Base-by-base conservation (phyloP, 2,888 invertebrate genomes). In the Coecobrya sp. region DNA sequence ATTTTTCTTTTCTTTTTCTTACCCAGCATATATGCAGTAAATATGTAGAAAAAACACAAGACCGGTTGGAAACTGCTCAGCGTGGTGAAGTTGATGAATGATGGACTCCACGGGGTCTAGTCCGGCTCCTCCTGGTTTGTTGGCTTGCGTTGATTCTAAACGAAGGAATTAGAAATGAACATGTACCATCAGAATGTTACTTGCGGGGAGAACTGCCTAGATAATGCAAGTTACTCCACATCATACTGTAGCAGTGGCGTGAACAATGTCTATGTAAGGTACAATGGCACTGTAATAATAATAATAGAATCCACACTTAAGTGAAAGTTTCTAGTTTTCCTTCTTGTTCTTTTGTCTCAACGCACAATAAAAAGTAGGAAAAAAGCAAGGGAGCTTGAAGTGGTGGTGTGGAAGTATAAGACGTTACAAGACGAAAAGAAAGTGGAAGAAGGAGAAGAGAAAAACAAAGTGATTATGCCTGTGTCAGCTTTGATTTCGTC, bases 71-170 rank as follows among this genome's bases (percentile, higher is more conserved):
- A 55, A 84, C 59, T 55, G 90, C 86, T 42, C 86, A 79, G 91
- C 85, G 79, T 65, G 91, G 86, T 91, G 91, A 91, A 86, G 91
- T 91, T 91, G 91, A 91, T 91, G 91, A 91, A 91, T 91, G 91
- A 91, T 91, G 82, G 86, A 91, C 91, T 91, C 91, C 68, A 62
- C 76, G 62, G 86, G 91, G 86, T 70, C 82, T 52, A 65, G 52
- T 49, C 82, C 42, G n/a, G n/a, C 59, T 30, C 70, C 81, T 79
- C 65, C 65, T 16, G 79, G 65, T 68, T 85, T 62, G 79, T 84
- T 84, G 59, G 84, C 36, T n/a, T 84, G 52, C 19, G 25, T 62
- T 36, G 59, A 36, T 22, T 36, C 36, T 62, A 22, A 22, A 30
- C 13, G 62, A 0, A 7, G 42, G 65, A 85, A 90, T 90, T 73